Evolutionary conservation across 2,888 invertebrate species (phyloP).

Genomic region (Perdita meconis): DNA sequence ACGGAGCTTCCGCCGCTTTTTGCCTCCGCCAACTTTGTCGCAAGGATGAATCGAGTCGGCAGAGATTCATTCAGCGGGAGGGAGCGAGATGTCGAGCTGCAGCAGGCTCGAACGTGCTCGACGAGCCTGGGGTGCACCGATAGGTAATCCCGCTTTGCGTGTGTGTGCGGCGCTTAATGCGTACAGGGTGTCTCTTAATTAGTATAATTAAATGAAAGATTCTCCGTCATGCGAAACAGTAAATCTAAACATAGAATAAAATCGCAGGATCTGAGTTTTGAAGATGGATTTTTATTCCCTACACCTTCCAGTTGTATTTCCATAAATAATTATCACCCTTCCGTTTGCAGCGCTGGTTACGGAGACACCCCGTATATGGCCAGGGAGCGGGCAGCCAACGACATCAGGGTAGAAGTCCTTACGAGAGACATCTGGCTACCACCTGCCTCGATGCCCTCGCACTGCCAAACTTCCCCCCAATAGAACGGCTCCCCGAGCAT

Average conservation of each 20-base stretch:
- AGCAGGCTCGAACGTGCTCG: slow-evolving; percentile 40
- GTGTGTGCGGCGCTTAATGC: no score
- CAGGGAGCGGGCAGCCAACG: slow-evolving; percentile 62
- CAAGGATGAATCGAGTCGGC: slow-evolving; percentile 11
- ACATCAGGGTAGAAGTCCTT: slow-evolving; percentile 79
- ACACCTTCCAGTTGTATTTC: no score
- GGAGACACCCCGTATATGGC: no score
- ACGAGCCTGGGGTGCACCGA: slow-evolving; percentile 43
- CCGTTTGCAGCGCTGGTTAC: no score
- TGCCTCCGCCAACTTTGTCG: neutral
- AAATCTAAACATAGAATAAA: no score
- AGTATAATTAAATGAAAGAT: no score
- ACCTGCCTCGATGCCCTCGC: slow-evolving; percentile 83
- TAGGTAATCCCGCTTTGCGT: slow-evolving; percentile 24
- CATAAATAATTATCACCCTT: no score
- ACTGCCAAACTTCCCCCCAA: slow-evolving; percentile 73
- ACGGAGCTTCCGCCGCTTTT: no score
- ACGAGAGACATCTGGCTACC: slow-evolving; percentile 83
- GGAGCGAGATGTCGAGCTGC: slow-evolving; percentile 18
- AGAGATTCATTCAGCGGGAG: slow-evolving; percentile 22
- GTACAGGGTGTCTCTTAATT: no score
- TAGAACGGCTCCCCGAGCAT: slow-evolving; percentile 68
- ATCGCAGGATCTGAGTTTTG: no score
- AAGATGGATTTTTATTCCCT: no score
- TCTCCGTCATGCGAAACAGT: no score